phyloP scores from a whole-genome alignment of 2,888 invertebrate genomes.

The Suillia variegata region DNA sequence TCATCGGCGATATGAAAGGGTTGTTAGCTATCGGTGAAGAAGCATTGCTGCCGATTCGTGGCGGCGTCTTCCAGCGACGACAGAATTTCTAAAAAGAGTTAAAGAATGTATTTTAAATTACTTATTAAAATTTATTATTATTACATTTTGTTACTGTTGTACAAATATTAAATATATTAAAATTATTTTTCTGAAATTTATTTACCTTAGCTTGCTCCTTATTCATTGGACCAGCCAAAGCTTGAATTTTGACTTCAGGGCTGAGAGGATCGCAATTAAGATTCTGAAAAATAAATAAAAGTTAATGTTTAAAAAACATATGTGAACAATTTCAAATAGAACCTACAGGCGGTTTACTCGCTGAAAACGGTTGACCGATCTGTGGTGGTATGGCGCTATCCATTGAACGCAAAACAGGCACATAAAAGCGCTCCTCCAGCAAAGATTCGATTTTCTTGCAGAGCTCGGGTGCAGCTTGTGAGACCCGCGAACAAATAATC shows the following conservation, averaged over 20 bases:
- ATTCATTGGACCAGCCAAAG: slow-evolving; percentile 92
- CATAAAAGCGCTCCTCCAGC: slow-evolving; percentile 80
- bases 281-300: slow-evolving; percentile 61
- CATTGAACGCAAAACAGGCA: slow-evolving; percentile 82
- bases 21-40: slow-evolving; percentile 39
- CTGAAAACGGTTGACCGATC: slow-evolving; percentile 81
- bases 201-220: slow-evolving; percentile 69
- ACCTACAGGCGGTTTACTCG: slow-evolving; percentile 71
- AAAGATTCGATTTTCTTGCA: slow-evolving; percentile 66
- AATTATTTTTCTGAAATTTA: too few species aligned
- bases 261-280: slow-evolving; percentile 70
- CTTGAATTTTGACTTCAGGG: slow-evolving; percentile 77
- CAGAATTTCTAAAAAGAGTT: slow-evolving; percentile 64
- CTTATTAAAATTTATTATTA: not conserved
- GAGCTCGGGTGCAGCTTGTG: slow-evolving; percentile 60
- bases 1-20: slow-evolving; percentile 43
- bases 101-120: not conserved
- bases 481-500: slow-evolving; percentile 76
- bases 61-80: slow-evolving; percentile 84
- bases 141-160: not conserved
- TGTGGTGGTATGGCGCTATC: slow-evolving; percentile 77
- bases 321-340: not conserved
- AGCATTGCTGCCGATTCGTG: slow-evolving; percentile 60
- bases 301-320: not conserved
- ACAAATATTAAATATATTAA: too few species aligned